Evolutionary conservation across 2,888 invertebrate species (phyloP).

Genomic region (Cabera pusaria): DNA sequence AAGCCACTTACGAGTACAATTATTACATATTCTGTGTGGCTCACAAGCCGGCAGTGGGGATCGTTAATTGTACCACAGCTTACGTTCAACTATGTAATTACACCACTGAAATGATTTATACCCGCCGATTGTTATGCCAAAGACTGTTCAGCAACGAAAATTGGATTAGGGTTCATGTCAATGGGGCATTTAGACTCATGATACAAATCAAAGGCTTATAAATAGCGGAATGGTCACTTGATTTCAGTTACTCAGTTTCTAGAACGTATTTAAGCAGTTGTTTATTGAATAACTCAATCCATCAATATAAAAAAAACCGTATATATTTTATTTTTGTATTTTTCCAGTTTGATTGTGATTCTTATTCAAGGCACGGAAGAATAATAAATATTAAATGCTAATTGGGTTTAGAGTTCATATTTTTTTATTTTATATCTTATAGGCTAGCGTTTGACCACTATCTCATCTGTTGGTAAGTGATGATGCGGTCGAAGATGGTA

Average conservation of each 20-base stretch:
- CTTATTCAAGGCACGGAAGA: no score
- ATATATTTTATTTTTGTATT: no score
- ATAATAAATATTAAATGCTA: no score
- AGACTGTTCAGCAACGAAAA: conserved; percentile 50
- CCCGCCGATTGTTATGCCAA: conserved; percentile 51
- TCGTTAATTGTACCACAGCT: conserved; percentile 41
- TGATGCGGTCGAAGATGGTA: no score
- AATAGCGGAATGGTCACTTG: conserved; percentile 30
- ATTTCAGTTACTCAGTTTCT: conserved; percentile 26
- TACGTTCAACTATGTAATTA: conserved; percentile 36
- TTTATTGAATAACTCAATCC: conserved; percentile 22
- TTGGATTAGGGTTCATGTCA: conserved; percentile 58
- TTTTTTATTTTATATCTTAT: no score
- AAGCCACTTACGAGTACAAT: no score
- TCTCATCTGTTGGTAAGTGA: no score
- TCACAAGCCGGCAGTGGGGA: conserved; percentile 42
- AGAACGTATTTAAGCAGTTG: conserved; percentile 21
- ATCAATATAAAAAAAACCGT: no score
- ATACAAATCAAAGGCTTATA: conserved; percentile 43
- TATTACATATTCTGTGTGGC: no score
- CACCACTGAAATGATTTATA: conserved; percentile 69
- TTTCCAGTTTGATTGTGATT: no score
- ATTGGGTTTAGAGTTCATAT: no score
- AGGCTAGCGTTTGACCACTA: no score
- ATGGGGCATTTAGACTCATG: conserved; percentile 51